Evolutionary conservation across 2,888 invertebrate species (phyloP), one percentile per base, ranked within the genome.

Genomic region (Latrodectus elegans): DNA sequence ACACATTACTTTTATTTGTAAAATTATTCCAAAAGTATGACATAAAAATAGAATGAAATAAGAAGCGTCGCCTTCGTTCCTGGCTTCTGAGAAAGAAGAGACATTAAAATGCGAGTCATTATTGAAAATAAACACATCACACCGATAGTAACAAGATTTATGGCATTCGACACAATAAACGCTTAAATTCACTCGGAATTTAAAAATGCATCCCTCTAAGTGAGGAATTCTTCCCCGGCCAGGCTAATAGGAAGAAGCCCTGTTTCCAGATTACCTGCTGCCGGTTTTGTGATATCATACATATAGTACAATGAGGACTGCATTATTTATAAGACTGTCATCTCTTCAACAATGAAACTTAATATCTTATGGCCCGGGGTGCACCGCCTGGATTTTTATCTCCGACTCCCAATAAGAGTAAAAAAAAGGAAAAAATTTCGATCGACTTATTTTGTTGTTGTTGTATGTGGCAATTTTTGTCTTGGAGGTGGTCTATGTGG

Each of bases 321-420:
- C 84, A 85, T 85, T 85, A 85, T 85, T 85, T 85, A 85, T 85
- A 85, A 85, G 74, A 26, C 70, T 70, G 78, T 79, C 79, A 60
- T 74, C 84, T 64, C 70, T 38, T 38, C 38, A 55, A 85, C 79
- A 85, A 85, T 85, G 79, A 74, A 85, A 85, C 84, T 85, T 85
- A 85, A 85, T 85, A 85, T 85, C 78, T 74, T 78, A 73, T 74
- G 52, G 84, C 84, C 84, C 60, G 74, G 60, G 75, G 84, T 79
- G 72, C 55, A 68, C 67, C 49, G 49, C 60, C 55, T 26, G 70
- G 71, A 71, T 77, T 84, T 84, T 84, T 84, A 84, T 84, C 84
- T 38, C 15, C 49, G 81, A n/a, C 60, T 60, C 10, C 60, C 60
- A 60, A 38, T 60, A 60, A 15, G 12, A 60, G n/a, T 6, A 4